Conservation (phyloP, 1,140 invertebrate species). For the Idris sp. region DNA sequence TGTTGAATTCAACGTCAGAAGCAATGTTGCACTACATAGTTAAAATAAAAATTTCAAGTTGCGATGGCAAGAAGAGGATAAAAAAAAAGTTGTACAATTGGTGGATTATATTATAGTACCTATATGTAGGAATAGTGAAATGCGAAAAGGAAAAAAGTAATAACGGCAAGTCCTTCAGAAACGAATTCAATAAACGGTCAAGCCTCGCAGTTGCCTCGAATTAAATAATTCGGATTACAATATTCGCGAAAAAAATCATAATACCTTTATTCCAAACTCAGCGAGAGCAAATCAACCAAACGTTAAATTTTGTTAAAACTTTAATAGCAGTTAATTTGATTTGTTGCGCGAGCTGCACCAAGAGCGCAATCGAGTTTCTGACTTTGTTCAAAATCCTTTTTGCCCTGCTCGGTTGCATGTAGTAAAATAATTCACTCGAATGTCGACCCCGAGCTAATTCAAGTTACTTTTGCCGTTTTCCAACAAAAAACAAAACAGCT, state of each 20-base stretch:
- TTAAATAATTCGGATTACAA: conserved; percentile 35
- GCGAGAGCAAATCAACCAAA: conserved; percentile 44
- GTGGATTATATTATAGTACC: no score
- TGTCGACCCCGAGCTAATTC: conserved; percentile 43
- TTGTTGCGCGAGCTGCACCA: conserved; percentile 35
- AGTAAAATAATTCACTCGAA: conserved; percentile 55
- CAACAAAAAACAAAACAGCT: conserved; percentile 33
- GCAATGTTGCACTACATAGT: no score
- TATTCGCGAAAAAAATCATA: conserved; percentile 36
- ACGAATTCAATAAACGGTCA: conserved; percentile 21
- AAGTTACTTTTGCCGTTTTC: conserved; percentile 46
- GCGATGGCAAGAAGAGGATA: no score
- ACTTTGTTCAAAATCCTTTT: conserved; percentile 53
- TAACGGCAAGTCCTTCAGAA: conserved; percentile 10
- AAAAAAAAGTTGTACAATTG: no score
- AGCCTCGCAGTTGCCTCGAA: conserved; percentile 4
- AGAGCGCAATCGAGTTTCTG: conserved; percentile 49
- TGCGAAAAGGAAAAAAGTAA: background rate
- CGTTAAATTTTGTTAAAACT: conserved; percentile 54
- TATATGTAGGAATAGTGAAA: conserved; percentile 1
- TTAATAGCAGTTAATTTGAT: conserved; percentile 55
- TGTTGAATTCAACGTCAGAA: no score
- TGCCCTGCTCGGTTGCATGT: conserved; percentile 46
- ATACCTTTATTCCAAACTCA: conserved; percentile 39
- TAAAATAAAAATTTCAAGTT: no score